Evolutionary conservation across 2,113 vertebrate species (phyloP).

Genomic region (Ginglymostoma cirratum): DNA sequence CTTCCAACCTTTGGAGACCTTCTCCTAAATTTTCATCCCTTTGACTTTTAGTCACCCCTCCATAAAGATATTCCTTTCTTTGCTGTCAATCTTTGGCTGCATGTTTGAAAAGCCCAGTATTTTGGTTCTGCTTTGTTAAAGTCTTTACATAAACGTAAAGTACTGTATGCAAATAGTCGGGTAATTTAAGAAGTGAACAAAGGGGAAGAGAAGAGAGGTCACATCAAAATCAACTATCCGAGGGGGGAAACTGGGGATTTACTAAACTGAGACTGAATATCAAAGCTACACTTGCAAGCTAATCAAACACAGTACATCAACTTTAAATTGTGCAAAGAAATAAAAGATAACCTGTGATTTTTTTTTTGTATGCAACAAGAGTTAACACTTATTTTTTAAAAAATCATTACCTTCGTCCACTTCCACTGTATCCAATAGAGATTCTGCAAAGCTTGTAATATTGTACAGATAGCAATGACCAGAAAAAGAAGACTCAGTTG

Average conservation of each 20-base stretch:
- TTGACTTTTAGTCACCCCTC: not conserved
- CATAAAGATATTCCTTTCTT: not conserved
- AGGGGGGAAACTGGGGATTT: not conserved
- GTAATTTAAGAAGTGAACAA: not conserved
- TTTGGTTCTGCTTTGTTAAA: not conserved
- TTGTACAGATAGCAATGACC: not conserved
- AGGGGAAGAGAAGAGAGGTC: not conserved
- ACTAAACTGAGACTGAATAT: not conserved
- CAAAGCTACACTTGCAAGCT: not conserved
- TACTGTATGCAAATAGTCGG: not conserved
- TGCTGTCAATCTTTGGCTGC: not conserved
- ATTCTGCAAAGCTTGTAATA: not conserved
- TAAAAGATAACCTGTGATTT: not conserved
- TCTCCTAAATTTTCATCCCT: not conserved
- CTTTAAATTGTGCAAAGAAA: not conserved
- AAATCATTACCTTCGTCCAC: not conserved
- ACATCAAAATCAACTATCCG: not conserved
- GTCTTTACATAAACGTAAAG: not conserved
- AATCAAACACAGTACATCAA: not conserved
- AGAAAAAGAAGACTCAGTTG: not conserved
- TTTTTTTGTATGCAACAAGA: not conserved
- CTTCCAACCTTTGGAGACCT: not conserved
- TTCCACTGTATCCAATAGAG: not conserved
- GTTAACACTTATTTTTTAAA: not conserved
- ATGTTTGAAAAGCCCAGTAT: not conserved